Conservation (phyloP, 2,888 invertebrate species). For the Gari tellinella region DNA sequence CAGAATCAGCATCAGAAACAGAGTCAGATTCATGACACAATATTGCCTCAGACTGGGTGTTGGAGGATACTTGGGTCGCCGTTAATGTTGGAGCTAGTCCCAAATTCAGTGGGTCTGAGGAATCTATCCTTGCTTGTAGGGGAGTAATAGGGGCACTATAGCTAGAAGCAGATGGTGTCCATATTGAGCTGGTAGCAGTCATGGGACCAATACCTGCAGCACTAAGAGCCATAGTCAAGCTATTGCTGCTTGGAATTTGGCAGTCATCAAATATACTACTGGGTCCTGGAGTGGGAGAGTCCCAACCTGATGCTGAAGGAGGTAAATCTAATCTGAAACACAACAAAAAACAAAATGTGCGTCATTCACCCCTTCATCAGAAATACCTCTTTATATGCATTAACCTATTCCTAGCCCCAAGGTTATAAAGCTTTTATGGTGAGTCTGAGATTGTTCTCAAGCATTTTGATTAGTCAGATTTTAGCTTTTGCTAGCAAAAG, state of each 20-base stretch:
- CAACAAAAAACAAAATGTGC: constrained; percentile 6
- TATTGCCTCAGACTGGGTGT: constrained; percentile 24
- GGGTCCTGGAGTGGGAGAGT: constrained; percentile 75
- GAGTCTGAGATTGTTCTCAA: too few species aligned
- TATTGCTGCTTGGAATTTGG: background rate
- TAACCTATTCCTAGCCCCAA: too few species aligned
- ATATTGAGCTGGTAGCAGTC: background rate
- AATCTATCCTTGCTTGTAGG: background rate
- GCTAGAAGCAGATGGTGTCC: constrained; percentile 8
- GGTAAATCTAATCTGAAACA: constrained; percentile 18
- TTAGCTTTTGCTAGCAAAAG: too few species aligned
- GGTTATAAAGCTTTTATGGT: too few species aligned
- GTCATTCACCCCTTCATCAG: too few species aligned
- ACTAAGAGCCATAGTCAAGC: too few species aligned
- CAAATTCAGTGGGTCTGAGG: too few species aligned
- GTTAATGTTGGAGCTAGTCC: background rate
- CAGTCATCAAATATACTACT: constrained; percentile 45
- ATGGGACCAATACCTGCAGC: too few species aligned
- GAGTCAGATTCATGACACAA: constrained; percentile 29
- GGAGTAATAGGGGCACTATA: constrained; percentile 4
- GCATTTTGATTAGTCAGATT: too few species aligned
- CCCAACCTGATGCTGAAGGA: constrained; percentile 73
- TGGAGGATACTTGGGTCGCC: background rate
- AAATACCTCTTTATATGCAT: too few species aligned
- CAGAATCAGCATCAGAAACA: constrained; percentile 60